phyloP scores from a whole-genome alignment of 2,888 invertebrate genomes.

The Axea sp. region DNA sequence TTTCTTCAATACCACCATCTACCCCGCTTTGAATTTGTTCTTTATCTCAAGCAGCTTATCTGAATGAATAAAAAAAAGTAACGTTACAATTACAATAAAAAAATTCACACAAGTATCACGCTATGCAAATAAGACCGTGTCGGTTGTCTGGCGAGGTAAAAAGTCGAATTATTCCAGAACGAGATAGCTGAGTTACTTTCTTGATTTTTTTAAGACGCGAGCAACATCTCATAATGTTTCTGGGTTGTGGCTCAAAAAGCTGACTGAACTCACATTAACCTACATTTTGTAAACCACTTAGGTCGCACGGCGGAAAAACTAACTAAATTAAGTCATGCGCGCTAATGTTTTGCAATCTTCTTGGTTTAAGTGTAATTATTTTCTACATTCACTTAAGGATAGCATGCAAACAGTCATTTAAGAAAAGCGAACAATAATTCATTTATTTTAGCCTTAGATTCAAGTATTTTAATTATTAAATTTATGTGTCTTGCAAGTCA shows the following conservation, averaged over 20 bases:
- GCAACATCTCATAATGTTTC: slow-evolving; percentile 42
- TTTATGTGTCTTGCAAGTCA: too few species aligned
- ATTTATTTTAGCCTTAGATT: not conserved
- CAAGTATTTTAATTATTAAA: too few species aligned
- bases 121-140: slow-evolving; percentile 27
- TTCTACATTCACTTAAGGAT: slow-evolving; percentile 36
- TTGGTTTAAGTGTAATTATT: slow-evolving; percentile 41
- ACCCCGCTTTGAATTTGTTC: slow-evolving; percentile 25
- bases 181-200: slow-evolving; percentile 22
- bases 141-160: slow-evolving; percentile 5
- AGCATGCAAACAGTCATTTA: slow-evolving; percentile 24
- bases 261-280: slow-evolving; percentile 57
- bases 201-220: slow-evolving; percentile 32
- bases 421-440: not conserved
- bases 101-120: slow-evolving; percentile 11
- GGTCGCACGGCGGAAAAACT: slow-evolving; percentile 43
- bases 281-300: slow-evolving; percentile 57
- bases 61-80: slow-evolving; percentile 27
- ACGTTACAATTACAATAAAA: slow-evolving; percentile 41
- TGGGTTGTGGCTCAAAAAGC: slow-evolving; percentile 45
- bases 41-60: slow-evolving; percentile 39
- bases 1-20: slow-evolving; percentile 35
- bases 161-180: slow-evolving; percentile 18
- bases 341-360: slow-evolving; percentile 56
- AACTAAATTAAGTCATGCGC: slow-evolving; percentile 58